Percentiles rank a stretch among this genome's conserved stretches.
These are phyloP conservation scores for Notiomystis cincta DNA, from an alignment of 2,113 vertebrate species.

Conservation along the genomic window DNA sequence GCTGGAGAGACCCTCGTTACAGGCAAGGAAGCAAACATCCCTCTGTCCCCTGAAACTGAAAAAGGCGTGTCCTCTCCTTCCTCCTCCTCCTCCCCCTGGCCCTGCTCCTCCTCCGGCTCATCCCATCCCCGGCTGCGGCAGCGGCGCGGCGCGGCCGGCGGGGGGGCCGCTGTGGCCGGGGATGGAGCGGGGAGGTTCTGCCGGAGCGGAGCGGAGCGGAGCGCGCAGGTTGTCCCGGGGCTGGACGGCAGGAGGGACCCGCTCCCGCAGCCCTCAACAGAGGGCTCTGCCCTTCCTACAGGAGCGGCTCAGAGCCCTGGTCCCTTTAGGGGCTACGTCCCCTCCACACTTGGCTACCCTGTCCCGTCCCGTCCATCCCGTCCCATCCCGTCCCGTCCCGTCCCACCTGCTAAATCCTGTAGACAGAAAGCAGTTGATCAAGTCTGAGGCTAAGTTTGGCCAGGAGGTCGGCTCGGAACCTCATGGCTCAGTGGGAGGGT, in stretches of 20 bases:
- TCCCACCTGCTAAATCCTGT: neutral
- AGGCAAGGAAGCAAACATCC: no score
- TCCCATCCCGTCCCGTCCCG: neutral
- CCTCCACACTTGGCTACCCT: neutral
- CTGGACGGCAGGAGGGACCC: neutral
- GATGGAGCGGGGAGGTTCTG: neutral
- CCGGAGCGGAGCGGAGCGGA: neutral
- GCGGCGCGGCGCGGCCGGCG: neutral
- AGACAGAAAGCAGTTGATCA: neutral
- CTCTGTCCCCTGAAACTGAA: fast-evolving
- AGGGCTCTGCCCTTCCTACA: neutral
- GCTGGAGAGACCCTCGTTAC: no score
- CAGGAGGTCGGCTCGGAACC: neutral
- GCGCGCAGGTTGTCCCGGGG: fast-evolving
- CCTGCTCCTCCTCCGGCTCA: neutral
- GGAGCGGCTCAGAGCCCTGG: neutral
- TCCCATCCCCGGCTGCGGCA: neutral
- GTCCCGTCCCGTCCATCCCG: fast-evolving
- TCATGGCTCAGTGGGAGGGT: neutral
- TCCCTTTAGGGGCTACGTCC: fast-evolving
- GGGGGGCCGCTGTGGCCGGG: slow-evolving; percentile 1
- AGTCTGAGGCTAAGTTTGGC: neutral
- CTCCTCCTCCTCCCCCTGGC: neutral
- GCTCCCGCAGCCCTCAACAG: neutral
- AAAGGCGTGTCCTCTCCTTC: neutral